A percentile compares a stretch with the other conserved stretches of the same genome.
phyloP scores from a whole-genome alignment of 2,888 invertebrate species.

The Cataglyphis livida region DNA sequence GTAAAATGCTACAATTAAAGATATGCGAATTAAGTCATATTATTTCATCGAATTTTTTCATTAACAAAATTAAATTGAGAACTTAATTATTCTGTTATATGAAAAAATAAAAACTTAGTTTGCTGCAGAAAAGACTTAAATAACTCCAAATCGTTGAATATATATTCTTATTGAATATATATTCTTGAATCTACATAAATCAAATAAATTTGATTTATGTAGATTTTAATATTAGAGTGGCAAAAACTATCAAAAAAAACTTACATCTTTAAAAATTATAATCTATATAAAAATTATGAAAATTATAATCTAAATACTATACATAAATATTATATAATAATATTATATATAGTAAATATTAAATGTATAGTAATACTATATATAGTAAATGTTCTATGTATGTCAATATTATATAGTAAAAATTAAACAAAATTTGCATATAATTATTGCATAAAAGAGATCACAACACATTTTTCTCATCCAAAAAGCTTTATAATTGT shows the following conservation, averaged over 20 bases:
- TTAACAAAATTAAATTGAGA: neutral
- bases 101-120: conserved; percentile 3
- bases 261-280: neutral
- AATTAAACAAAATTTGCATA: neutral
- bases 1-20: conserved; percentile 12
- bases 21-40: neutral
- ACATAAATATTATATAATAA: conserved; percentile 1
- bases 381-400: neutral
- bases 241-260: neutral
- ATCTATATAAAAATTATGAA: neutral
- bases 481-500: neutral
- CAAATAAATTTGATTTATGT: neutral
- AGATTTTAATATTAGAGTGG: neutral
- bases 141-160: neutral
- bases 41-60: neutral
- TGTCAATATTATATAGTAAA: neutral
- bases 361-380: neutral
- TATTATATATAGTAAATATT: neutral
- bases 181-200: no score
- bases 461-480: conserved; percentile 14
- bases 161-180: conserved; percentile 9
- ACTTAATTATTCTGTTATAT: conserved; percentile 9
- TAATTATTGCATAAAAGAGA: neutral
- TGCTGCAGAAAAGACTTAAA: neutral
- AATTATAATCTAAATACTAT: conserved; percentile 3